Evolutionary conservation across 2,888 invertebrate genomes (phyloP).

Genomic region (Amblyjoppa proteus): DNA sequence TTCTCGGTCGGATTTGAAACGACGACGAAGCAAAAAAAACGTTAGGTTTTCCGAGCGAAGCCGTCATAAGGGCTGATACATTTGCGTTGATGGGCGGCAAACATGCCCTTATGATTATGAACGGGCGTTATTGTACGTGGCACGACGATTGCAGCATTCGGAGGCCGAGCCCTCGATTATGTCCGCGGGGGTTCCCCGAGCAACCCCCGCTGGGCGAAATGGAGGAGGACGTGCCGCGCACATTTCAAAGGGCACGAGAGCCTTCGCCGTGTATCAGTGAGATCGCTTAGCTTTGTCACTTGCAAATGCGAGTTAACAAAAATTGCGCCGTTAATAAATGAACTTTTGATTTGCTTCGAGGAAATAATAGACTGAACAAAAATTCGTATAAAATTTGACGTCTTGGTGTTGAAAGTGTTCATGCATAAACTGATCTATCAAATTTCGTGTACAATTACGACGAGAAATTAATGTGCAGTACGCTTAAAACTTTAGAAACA

Average conservation of each 20-base stretch:
- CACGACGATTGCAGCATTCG: slow-evolving; percentile 1
- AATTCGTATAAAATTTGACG: too few relatives aligned
- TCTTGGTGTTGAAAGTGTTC: too few relatives aligned
- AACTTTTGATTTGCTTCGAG: background rate
- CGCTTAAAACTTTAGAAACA: too few relatives aligned
- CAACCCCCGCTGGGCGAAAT: slow-evolving; percentile 14
- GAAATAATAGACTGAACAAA: background rate
- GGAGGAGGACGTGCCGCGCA: slow-evolving; percentile 10
- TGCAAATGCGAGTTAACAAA: slow-evolving; percentile 14
- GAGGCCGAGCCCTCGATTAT: slow-evolving; percentile 15
- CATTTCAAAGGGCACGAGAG: background rate
- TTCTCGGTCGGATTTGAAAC: slow-evolving; percentile 8
- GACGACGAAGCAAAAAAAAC: slow-evolving; percentile 23
- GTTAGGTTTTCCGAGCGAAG: background rate
- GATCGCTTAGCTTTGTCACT: slow-evolving; percentile 11
- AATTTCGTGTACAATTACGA: too few relatives aligned
- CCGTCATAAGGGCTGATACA: background rate
- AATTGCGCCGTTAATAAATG: slow-evolving; percentile 2
- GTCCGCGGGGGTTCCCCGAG: slow-evolving; percentile 22
- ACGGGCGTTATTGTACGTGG: background rate
- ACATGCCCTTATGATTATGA: background rate
- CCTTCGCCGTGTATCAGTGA: background rate
- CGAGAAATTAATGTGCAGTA: background rate
- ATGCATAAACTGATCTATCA: too few relatives aligned
- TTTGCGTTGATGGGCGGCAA: background rate